phyloP scores from a whole-genome alignment of 37 sponge, comb jelly and placozoan genomes.

The Hexactinellida sp. region DNA sequence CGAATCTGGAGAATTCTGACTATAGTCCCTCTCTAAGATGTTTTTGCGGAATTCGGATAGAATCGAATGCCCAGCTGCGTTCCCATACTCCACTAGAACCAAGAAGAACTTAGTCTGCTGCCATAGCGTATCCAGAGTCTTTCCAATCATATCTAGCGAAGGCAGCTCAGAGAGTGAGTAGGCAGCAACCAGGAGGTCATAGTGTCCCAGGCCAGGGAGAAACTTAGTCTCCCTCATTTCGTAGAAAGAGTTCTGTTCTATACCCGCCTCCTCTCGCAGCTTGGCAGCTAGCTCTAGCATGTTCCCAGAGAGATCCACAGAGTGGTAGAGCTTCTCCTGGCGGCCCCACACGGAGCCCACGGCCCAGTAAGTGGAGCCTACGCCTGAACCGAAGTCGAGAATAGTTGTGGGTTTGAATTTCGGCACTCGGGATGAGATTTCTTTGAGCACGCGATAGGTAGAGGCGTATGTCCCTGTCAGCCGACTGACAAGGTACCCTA shows the following conservation, averaged over 20 bases:
- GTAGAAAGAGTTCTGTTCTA: neutral
- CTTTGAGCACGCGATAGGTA: constrained; percentile 56
- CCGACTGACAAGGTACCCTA: constrained; percentile 58
- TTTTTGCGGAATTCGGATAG: constrained; percentile 48
- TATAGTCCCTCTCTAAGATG: constrained; percentile 20
- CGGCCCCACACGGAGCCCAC: constrained; percentile 18
- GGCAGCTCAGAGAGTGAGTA: constrained; percentile 64
- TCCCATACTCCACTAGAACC: constrained; percentile 51
- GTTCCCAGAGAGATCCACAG: neutral
- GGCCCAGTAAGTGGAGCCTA: constrained; percentile 82
- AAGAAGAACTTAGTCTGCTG: constrained; percentile 54
- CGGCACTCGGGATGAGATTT: constrained; percentile 46
- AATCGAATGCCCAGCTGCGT: constrained; percentile 33
- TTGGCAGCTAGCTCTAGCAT: neutral
- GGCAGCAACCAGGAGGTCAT: constrained; percentile 63
- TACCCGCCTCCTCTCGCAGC: neutral
- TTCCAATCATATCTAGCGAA: constrained; percentile 24
- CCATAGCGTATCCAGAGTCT: constrained; percentile 52
- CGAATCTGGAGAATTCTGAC: neutral
- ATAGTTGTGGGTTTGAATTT: constrained; percentile 56
- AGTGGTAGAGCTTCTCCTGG: neutral
- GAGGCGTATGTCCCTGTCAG: constrained; percentile 51
- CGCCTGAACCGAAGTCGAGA: constrained; percentile 87
- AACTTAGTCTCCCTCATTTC: neutral
- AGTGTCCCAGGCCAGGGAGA: constrained; percentile 21